A percentile compares a stretch with the other conserved stretches of the same genome.
Conservation (phyloP, 2,797 vertebrate genomes). For the Hephaestus fuliginosus region DNA sequence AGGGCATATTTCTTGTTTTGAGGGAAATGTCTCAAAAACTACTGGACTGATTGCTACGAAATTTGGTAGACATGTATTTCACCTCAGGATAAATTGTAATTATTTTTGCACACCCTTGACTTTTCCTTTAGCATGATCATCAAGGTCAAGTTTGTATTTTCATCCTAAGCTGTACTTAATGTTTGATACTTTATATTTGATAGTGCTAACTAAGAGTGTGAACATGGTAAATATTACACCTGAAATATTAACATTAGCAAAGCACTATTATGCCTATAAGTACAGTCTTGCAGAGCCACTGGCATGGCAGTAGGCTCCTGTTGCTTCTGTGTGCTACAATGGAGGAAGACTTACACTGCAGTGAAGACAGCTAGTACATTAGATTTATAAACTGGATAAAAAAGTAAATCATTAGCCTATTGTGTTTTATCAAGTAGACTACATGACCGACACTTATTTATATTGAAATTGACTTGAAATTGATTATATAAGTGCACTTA, state of each 20-base stretch:
- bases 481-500: conserved; percentile 18
- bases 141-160: neutral
- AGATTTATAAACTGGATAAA: conserved; percentile 6
- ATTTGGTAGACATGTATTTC: neutral
- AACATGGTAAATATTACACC: neutral
- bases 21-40: neutral
- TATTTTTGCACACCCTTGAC: neutral
- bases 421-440: conserved; percentile 17
- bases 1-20: neutral
- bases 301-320: neutral
- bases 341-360: neutral
- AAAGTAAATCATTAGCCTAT: conserved; percentile 2
- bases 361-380: neutral
- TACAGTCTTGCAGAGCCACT: neutral
- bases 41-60: neutral
- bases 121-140: neutral
- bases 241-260: neutral
- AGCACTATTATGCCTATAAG: neutral
- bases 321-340: neutral
- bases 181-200: neutral
- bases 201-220: neutral
- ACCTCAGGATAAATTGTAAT: neutral
- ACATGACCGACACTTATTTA: conserved; percentile 38
- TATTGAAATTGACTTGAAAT: conserved; percentile 34
- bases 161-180: neutral